Evolutionary conservation across 2,888 invertebrate genomes (phyloP), one percentile per base, ranked within the genome.

Genomic region (Asteroscopus sphinx): DNA sequence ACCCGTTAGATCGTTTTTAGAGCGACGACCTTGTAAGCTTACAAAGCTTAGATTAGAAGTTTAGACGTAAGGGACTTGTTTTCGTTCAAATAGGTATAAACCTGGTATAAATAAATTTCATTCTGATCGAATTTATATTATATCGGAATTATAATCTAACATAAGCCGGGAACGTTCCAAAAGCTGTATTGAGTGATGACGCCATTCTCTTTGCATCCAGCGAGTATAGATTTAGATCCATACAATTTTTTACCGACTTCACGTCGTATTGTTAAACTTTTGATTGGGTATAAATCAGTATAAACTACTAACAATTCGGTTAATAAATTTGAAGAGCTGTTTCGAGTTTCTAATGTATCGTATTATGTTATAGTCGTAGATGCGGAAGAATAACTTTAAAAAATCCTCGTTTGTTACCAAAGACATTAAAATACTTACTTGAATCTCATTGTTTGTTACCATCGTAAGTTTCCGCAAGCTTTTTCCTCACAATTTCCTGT

Each of bases 1-100:
- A 92, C 93, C 88, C 92, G 89, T 85, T 87, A 88, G 76, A 84
- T 85, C 86, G 85, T 89, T 90, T 90, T 90, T 88, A 88, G 92
- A 92, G 79, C 91, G 84, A 86, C 87, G 91, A 90, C 91, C 91
- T 92, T 91, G 89, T 70, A 71, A 79, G 77, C n/a, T n/a, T n/a
- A 73, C 68, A 76, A 56, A 59, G 59, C 58, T 72, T 61, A 58
- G 66, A 63, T 71, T 68, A 73, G 54, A 53, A 66, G 45, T 70
- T 68, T 56, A 56, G 40, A 57, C 64, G 32, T 37, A 45, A 59
- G 30, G 21, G 40, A 57, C 35, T 54, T 45, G 37, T 32, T 56
- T 32, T 35, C 40, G 39, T 60, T 49, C 9, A 17, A 21, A 21
- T 21, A n/a, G n/a, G n/a, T n/a, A 21, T 21, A 52, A 55, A 33